phyloP scores from a whole-genome alignment of 1,140 invertebrate species.

The Armadillidium nasatum region DNA sequence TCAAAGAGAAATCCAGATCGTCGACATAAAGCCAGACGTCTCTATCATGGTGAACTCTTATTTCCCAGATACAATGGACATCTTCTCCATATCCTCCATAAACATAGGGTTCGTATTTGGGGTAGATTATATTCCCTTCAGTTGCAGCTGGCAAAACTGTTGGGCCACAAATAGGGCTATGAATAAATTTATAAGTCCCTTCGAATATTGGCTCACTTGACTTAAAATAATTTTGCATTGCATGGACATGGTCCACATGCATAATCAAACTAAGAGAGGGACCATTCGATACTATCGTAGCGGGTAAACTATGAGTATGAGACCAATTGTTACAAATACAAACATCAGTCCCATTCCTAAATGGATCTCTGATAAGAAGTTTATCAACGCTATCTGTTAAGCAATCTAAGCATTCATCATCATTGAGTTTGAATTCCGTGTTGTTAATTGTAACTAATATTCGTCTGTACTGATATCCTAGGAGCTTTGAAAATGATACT shows the following conservation, averaged over 20 bases:
- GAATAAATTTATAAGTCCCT: constrained; percentile 78
- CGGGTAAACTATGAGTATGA: constrained; percentile 36
- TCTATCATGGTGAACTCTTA: constrained; percentile 66
- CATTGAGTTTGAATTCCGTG: constrained; percentile 57
- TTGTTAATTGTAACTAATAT: constrained; percentile 65
- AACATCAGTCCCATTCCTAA: constrained; percentile 41
- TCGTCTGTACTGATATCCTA: constrained; percentile 67
- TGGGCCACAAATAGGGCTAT: constrained; percentile 78
- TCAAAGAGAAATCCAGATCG: constrained; percentile 68
- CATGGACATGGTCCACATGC: constrained; percentile 71
- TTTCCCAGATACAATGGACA: constrained; percentile 81
- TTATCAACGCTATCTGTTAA: constrained; percentile 78
- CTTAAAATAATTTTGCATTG: constrained; percentile 80
- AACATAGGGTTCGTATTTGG: constrained; percentile 59
- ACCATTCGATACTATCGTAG: constrained; percentile 64
- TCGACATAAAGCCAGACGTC: constrained; percentile 82
- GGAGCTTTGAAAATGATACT: constrained; percentile 78
- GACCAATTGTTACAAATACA: constrained; percentile 44
- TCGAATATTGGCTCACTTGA: constrained; percentile 72
- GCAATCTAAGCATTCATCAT: constrained; percentile 71
- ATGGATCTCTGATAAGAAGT: constrained; percentile 53
- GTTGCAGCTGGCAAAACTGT: constrained; percentile 67
- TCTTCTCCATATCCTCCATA: constrained; percentile 69
- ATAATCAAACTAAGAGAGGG: constrained; percentile 72
- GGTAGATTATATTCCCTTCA: constrained; percentile 78